Evolutionary conservation across 30 jellyfish, hydroid and myxozoan species (phyloP).

Genomic region (Clytia hemisphaerica): DNA sequence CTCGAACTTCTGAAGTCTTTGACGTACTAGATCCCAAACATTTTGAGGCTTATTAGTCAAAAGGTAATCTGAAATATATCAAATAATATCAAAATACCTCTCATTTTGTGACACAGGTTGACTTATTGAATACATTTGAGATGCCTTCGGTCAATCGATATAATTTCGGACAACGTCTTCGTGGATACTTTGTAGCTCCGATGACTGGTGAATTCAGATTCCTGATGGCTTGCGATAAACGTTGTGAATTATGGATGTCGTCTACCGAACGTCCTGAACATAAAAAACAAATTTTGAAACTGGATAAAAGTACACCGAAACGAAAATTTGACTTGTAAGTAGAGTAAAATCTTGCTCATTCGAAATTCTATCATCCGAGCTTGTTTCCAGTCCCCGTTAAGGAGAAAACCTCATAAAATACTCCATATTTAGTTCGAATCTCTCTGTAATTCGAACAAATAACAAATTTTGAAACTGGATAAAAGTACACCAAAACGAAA

Average conservation of each 20-base stretch:
- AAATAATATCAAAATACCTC: too few species aligned
- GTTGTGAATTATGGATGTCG: constrained; percentile 81
- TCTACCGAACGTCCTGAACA: constrained; percentile 49
- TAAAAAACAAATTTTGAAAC: constrained; percentile 54
- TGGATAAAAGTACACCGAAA: constrained; percentile 51
- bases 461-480: constrained; percentile 47
- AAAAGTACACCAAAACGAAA: constrained; percentile 70
- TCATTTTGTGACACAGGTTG: too few species aligned
- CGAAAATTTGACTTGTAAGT: constrained; percentile 80
- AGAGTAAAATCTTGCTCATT: not conserved
- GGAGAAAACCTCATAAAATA: too few species aligned
- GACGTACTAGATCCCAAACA: too few species aligned
- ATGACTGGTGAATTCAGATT: constrained; percentile 96
- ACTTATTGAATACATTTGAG: constrained; percentile 58
- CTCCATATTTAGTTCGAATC: too few species aligned
- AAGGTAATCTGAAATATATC: too few species aligned
- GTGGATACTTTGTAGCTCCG: constrained; percentile 95
- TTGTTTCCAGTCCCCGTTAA: too few species aligned
- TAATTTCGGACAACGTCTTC: constrained; percentile 86
- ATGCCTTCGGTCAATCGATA: constrained; percentile 75
- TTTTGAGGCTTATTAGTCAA: too few species aligned
- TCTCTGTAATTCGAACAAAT: too few species aligned
- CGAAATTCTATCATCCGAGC: too few species aligned
- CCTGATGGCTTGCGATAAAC: constrained; percentile 76
- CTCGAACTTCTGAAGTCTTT: too few species aligned